Percentiles rank a stretch among this genome's conserved stretches.
Conservation (phyloP, 2,888 invertebrate species). For the Mimumesa dahlbomi region DNA sequence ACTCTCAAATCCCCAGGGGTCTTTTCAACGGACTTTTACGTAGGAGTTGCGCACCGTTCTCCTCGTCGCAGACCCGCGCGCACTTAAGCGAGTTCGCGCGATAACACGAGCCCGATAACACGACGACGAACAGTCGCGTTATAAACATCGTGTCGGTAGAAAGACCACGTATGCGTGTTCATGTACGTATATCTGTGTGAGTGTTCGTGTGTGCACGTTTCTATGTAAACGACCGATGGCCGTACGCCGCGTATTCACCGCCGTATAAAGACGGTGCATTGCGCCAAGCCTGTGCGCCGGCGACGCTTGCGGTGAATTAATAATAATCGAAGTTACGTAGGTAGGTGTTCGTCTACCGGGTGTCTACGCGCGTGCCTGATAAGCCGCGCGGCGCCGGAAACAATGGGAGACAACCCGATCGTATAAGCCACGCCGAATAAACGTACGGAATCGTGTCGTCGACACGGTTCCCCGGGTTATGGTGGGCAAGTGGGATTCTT, state of each 20-base stretch:
- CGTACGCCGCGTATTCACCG: not conserved
- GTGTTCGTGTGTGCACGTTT: not conserved
- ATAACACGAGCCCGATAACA: slow-evolving; percentile 64
- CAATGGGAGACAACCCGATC: slow-evolving; percentile 4
- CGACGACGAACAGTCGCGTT: slow-evolving; percentile 44
- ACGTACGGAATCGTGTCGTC: too few species aligned
- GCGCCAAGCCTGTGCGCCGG: slow-evolving; percentile 49
- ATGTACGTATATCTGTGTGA: not conserved
- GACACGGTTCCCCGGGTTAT: too few species aligned
- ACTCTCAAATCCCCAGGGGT: not conserved
- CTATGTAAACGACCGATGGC: not conserved
- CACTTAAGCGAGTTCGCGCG: slow-evolving; percentile 54
- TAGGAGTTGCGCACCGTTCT: slow-evolving; percentile 32
- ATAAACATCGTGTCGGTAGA: slow-evolving; percentile 44
- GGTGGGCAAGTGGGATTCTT: too few species aligned
- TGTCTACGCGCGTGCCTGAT: slow-evolving; percentile 28
- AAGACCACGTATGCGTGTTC: not conserved
- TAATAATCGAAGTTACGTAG: slow-evolving; percentile 62
- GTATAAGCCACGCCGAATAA: not conserved
- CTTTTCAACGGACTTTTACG: not conserved
- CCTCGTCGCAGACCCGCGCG: slow-evolving; percentile 27
- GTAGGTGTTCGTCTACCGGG: slow-evolving; percentile 52
- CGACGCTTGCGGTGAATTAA: slow-evolving; percentile 53
- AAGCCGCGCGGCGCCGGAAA: not conserved
- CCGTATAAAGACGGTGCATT: slow-evolving; percentile 51